Base-by-base conservation (phyloP, 2,113 vertebrate species). In the Arvicanthis niloticus region DNA sequence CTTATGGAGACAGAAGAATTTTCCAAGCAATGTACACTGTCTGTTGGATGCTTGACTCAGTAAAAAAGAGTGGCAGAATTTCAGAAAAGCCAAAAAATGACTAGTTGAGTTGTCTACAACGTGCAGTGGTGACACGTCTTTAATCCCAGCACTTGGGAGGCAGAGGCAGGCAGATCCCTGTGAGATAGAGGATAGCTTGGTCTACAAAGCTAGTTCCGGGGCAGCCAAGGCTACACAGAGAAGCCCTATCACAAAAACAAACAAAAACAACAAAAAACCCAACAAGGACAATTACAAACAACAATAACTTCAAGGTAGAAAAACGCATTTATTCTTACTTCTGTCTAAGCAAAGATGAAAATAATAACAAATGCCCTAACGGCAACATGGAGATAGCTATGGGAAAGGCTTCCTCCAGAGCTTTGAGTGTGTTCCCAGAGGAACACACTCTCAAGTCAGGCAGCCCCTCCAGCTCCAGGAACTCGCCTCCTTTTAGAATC, bases 401-500 rank as follows among this genome's bases (percentile, higher is more conserved):
- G 60, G 45, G 37, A 86, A 53, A 10, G 6, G 3, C n/a, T 72
- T 31, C 22, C 40, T 62, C 21, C 56, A 51, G 40, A 42, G 8
- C 22, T 15, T 56, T 19, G 70, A n/a, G n/a, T n/a, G n/a, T n/a
- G n/a, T n/a, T n/a, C 9, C 65, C 51, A 42, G 81, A 37, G 40
- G 2, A 2, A 42, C 7, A 5, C 1, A 4, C 31, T 67, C 19
- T 70, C 67, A 89, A 91, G 29, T 31, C 40, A 89, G 37, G 56
- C n/a, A 22, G 34, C 45, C 1, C 0, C 7, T 24, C 53, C 37
- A 5, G 10, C 3, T 37, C 24, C 24, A 58, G 29, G 53, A 45
- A 45, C 82, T 81, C 72, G 91, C 29, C 51, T 88, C 15, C 48
- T 82, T 88, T 40, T 40, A 92, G 97, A 97, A 88, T 53, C 42